Conservation (phyloP, 2,113 vertebrate genomes). For the Nesospiza acunhae region DNA sequence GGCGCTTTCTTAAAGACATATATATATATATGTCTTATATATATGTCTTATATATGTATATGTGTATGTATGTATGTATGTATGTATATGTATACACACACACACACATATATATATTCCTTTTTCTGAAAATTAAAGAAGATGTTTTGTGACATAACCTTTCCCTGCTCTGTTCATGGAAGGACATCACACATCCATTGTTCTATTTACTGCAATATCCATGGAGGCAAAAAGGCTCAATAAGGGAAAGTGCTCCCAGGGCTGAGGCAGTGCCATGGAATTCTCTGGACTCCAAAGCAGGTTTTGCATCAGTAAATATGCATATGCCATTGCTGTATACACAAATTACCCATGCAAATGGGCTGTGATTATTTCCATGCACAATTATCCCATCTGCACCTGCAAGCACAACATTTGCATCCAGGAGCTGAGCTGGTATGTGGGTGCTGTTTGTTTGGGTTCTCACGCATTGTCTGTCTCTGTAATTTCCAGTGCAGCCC, state of each 20-base stretch:
- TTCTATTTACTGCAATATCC: background rate
- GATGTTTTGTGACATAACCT: background rate
- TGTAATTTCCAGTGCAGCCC: background rate
- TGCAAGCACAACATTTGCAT: constrained; percentile 17
- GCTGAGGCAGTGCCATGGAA: background rate
- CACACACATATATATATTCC: background rate
- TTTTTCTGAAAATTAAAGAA: background rate
- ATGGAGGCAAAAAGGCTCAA: background rate
- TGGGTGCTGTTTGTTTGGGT: background rate
- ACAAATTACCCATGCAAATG: constrained; percentile 41
- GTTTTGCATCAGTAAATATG: background rate
- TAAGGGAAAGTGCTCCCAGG: background rate
- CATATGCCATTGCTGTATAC: background rate
- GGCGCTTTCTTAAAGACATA: background rate
- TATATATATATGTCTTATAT: no score
- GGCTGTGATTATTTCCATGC: background rate
- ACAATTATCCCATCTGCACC: constrained; percentile 15
- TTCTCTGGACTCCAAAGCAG: background rate
- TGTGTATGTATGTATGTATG: rapidly evolving
- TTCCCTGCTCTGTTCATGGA: background rate
- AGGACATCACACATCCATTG: background rate
- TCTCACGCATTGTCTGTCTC: background rate
- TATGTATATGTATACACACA: no score
- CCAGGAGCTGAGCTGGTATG: background rate
- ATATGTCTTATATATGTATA: no score